Evolutionary conservation across 2,113 vertebrate genomes (phyloP), one percentile per base, ranked within the genome.

Genomic region (Athene cunicularia): DNA sequence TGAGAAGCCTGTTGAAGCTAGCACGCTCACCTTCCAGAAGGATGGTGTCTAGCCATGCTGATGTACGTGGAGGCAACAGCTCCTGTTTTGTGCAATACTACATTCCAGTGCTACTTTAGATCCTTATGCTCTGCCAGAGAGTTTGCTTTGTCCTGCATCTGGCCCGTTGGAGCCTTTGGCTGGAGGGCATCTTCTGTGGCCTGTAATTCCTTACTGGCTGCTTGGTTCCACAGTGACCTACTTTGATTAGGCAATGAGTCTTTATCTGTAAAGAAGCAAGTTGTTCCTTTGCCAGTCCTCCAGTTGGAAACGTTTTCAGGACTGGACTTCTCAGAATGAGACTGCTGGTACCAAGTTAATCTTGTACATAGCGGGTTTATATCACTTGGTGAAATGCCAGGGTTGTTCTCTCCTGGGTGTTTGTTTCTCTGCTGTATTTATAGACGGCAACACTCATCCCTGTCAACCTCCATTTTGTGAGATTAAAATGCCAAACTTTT

Each of bases 361-460:
- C 95, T 91, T 68, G 67, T 60, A 96, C 81, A 14, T 93, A 66
- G 91, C 91, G 87, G 80, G 84, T 89, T 96, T 66, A 41, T 96
- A 94, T 95, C 62, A 0, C 90, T 93, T 92, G 92, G 87, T 91
- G 92, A 64, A 9, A 20, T 64, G 93, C 93, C 96, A 96, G 63
- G 64, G 86, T 93, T 92, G 81, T 96, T 96, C 93, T 92, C 92
- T 94, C 75, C 75, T 63, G 79, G 81, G 90, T 94, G 96, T 93
- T 96, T 94, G 85, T 97, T 95, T 88, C 50, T 82, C 67, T 86
- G 74, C 67, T 88, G 50, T 96, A 96, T 97, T 97, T 97, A 96
- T 94, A 97, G 92, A 55, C 63, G 55, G 88, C 79, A 96, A 28
- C 94, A 83, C 88, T 96, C 95, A 83, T 93, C 80, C 63, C 55